Percentiles rank a stretch among this genome's conserved stretches.
Evolutionary conservation across 2,797 vertebrate genomes (phyloP).

Genomic region (Lutjanus campechanus): DNA sequence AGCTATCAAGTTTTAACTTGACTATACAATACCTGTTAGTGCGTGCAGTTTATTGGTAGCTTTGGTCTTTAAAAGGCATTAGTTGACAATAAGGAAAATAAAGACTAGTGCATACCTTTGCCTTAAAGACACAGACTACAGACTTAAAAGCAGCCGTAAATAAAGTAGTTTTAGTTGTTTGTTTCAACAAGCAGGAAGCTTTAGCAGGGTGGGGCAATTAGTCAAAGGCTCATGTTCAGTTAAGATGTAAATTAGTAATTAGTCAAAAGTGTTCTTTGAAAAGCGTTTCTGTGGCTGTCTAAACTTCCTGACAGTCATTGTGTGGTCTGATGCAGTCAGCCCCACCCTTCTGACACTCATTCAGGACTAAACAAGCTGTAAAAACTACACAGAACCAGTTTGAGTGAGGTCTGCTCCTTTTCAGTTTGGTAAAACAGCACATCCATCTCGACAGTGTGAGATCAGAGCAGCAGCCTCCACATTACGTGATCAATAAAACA

Average conservation of each 20-base stretch:
- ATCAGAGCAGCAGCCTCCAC: background rate
- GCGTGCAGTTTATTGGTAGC: too few species aligned
- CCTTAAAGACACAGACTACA: too few species aligned
- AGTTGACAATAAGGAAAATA: background rate
- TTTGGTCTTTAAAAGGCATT: background rate
- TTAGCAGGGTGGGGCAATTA: background rate
- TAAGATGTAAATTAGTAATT: constrained; percentile 1
- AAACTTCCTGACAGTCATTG: constrained; percentile 14
- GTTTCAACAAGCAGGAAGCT: too few species aligned
- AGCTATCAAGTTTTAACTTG: too few species aligned
- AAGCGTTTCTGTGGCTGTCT: background rate
- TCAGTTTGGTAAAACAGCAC: background rate
- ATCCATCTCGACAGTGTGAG: background rate
- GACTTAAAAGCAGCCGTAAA: background rate
- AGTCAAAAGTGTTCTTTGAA: background rate
- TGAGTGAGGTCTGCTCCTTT: background rate
- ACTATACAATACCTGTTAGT: too few species aligned
- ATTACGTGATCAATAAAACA: constrained; percentile 14
- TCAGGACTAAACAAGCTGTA: background rate
- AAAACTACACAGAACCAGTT: background rate
- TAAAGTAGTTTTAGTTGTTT: background rate
- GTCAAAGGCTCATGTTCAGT: background rate
- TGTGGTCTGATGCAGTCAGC: background rate
- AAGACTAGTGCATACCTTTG: background rate
- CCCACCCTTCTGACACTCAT: constrained; percentile 1